Percentiles rank a stretch among this genome's conserved stretches.
Conservation (phyloP, 2,113 vertebrate genomes). For the Gymnogyps californianus region DNA sequence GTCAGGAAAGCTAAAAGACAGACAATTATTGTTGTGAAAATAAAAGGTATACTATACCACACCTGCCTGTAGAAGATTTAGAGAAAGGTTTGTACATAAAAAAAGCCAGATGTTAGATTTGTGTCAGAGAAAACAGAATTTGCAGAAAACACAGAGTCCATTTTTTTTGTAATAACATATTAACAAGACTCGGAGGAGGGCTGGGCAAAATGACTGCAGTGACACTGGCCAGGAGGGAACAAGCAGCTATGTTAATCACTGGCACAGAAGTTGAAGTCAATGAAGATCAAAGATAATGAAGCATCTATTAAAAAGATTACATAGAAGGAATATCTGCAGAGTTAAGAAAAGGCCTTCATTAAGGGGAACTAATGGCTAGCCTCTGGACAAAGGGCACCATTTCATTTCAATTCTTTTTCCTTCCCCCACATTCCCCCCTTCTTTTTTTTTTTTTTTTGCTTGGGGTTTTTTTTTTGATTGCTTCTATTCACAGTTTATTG, state of each 20-base stretch:
- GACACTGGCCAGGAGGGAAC: not conserved
- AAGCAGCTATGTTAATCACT: not conserved
- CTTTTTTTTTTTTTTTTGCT: not conserved
- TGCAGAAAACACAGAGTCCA: not conserved
- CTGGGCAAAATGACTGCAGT: not conserved
- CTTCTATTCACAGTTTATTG: not conserved
- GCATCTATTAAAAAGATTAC: not conserved
- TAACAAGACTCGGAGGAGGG: not conserved
- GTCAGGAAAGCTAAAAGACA: not conserved
- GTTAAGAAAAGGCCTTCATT: not conserved
- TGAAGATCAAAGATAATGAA: not conserved
- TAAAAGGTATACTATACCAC: not conserved
- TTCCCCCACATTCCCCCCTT: not conserved
- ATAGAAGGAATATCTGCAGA: not conserved
- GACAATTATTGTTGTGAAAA: not conserved
- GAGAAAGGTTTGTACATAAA: not conserved
- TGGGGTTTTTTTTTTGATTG: not conserved
- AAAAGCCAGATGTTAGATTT: not conserved
- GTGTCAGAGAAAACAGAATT: not conserved
- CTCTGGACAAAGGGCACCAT: not conserved
- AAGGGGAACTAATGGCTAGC: not conserved
- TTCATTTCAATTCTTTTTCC: not conserved
- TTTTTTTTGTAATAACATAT: not conserved
- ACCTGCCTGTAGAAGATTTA: not conserved
- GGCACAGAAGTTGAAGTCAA: not conserved